phyloP scores from a whole-genome alignment of 2,113 vertebrate genomes.

The Salvelinus sp. region DNA sequence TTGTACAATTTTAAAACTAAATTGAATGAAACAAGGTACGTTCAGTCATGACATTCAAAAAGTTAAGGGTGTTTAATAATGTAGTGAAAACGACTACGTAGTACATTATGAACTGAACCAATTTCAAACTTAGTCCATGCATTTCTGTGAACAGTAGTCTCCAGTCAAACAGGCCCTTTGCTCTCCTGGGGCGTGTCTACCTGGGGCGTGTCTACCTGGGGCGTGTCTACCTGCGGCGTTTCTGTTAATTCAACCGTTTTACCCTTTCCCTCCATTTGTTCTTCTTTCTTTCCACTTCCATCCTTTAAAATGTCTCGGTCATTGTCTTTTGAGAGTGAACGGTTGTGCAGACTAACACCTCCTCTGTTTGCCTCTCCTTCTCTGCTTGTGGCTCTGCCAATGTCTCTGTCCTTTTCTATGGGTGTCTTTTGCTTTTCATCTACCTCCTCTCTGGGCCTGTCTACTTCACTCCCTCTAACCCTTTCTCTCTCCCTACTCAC shows the following conservation, averaged over 20 bases:
- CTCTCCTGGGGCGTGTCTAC: conserved; percentile 49
- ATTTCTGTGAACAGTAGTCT: conserved; percentile 13
- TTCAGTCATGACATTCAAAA: conserved; percentile 9
- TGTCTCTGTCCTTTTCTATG: conserved; percentile 51
- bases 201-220: neutral
- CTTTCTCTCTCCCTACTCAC: conserved; percentile 55
- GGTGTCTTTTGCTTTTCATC: conserved; percentile 57
- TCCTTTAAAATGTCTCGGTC: conserved; percentile 44
- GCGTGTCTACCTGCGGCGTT: neutral
- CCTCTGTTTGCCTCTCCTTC: conserved; percentile 6
- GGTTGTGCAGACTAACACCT: conserved; percentile 10
- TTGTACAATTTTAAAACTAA: neutral
- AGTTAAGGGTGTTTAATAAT: neutral
- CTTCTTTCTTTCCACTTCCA: conserved; percentile 58
- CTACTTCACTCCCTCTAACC: conserved; percentile 5
- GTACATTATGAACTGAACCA: conserved; percentile 3
- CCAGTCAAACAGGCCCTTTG: conserved; percentile 46
- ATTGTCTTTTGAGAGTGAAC: conserved; percentile 51
- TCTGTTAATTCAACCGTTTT: conserved; percentile 61
- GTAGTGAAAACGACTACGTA: neutral
- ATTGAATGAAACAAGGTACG: neutral
- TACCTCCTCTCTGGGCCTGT: conserved; percentile 12
- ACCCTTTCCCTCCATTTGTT: conserved; percentile 47
- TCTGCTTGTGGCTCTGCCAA: conserved; percentile 29
- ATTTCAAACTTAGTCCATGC: neutral